A percentile compares a stretch with the other conserved stretches of the same genome.
phyloP scores from a whole-genome alignment of 2,888 invertebrate genomes.

The Morinoia aosen region DNA sequence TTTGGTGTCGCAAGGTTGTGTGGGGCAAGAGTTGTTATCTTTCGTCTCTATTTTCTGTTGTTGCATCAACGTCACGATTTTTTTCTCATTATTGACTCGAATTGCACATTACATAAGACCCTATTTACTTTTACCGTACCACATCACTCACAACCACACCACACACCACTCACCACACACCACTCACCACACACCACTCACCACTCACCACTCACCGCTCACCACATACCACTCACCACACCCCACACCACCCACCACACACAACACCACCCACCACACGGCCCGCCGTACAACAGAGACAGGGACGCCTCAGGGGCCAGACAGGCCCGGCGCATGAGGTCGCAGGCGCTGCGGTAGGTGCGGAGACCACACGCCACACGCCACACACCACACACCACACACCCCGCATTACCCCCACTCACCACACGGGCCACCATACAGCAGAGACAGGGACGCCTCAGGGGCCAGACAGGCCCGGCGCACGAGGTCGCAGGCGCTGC shows the following conservation, averaged over 20 bases:
- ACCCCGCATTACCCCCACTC: too few species aligned
- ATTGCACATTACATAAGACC: too few species aligned
- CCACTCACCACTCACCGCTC: too few species aligned
- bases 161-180: constrained; percentile 81
- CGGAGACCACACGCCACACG: too few species aligned
- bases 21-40: too few species aligned
- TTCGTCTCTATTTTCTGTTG: too few species aligned
- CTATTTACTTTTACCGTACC: not conserved
- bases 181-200: not conserved
- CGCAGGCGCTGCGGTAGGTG: constrained; percentile 86
- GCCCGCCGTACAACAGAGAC: constrained; percentile 83
- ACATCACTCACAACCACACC: not conserved
- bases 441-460: constrained; percentile 79
- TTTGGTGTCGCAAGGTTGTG: too few species aligned
- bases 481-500: constrained; percentile 85
- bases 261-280: constrained; percentile 82
- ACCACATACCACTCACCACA: too few species aligned
- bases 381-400: too few species aligned
- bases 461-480: constrained; percentile 83
- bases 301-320: constrained; percentile 80
- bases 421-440: constrained; percentile 89
- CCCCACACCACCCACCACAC: too few species aligned
- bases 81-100: too few species aligned
- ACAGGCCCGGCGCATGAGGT: constrained; percentile 84
- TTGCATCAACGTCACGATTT: too few species aligned